These are phyloP conservation scores for Diglossa cyanea DNA, from an alignment of 2,797 vertebrate genomes.

Conservation along the genomic window DNA sequence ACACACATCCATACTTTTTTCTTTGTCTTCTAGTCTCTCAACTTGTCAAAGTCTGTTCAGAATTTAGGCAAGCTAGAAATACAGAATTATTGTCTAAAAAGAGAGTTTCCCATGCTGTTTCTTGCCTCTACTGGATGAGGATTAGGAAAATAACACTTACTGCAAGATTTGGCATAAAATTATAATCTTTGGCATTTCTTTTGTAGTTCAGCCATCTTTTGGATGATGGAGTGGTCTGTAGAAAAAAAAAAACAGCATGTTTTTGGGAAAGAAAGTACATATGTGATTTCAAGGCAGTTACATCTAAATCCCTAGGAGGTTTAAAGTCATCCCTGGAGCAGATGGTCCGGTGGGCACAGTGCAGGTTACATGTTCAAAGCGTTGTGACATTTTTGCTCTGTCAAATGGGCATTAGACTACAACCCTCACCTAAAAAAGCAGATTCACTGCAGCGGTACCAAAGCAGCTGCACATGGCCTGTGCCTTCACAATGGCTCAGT, in stretches of 20 bases:
- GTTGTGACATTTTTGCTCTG: background rate
- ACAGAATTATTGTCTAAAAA: background rate
- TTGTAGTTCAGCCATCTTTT: background rate
- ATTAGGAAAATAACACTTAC: background rate
- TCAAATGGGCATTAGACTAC: background rate
- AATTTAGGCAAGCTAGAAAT: background rate
- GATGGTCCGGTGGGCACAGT: background rate
- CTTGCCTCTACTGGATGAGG: background rate
- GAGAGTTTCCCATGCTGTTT: background rate
- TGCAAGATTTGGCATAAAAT: background rate
- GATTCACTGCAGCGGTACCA: no score
- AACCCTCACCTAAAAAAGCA: background rate
- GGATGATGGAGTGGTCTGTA: background rate
- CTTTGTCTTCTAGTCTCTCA: background rate
- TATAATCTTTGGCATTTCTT: background rate
- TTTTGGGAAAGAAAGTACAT: background rate
- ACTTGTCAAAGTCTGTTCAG: background rate
- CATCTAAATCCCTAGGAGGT: background rate
- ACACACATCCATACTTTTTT: background rate
- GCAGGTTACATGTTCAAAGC: background rate
- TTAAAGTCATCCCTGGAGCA: background rate
- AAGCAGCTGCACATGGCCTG: background rate
- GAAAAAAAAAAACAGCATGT: background rate
- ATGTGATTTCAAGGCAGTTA: background rate
- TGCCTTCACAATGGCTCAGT: background rate